Evolutionary conservation across 1,140 invertebrate genomes (phyloP).

Genomic region (Dinoponera quadriceps): DNA sequence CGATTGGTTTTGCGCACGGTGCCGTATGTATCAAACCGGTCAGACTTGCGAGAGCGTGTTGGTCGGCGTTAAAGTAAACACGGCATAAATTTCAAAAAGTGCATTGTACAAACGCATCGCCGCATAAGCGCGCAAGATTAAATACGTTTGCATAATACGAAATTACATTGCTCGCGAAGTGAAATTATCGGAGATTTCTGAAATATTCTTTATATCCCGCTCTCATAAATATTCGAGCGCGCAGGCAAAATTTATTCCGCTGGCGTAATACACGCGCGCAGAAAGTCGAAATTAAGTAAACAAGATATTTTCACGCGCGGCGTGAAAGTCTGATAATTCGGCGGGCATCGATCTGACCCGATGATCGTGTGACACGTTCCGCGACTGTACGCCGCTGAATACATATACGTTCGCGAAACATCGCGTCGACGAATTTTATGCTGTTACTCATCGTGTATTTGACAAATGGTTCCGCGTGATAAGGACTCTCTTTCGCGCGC

Average conservation of each 20-base stretch:
- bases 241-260: conserved; percentile 27
- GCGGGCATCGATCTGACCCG: conserved; percentile 27
- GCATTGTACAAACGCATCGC: neutral
- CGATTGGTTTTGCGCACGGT: neutral
- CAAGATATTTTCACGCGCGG: conserved; percentile 23
- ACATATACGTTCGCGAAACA: conserved; percentile 32
- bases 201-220: neutral
- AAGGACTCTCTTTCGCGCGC: conserved; percentile 51
- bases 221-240: conserved; percentile 39
- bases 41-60: neutral
- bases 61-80: no score
- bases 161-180: conserved; percentile 45
- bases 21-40: neutral
- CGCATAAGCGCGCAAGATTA: neutral
- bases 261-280: neutral
- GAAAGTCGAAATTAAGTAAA: conserved; percentile 37
- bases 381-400: neutral
- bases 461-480: conserved; percentile 53
- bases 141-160: conserved; percentile 6
- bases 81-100: conserved; percentile 1
- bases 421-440: conserved; percentile 40
- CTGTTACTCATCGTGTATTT: conserved; percentile 38
- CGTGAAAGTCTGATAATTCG: conserved; percentile 14
- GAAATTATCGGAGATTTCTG: conserved; percentile 29
- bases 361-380: conserved; percentile 11